Evolutionary conservation across 2,797 vertebrate species (phyloP).

Genomic region (Pipistrellus kuhlii): DNA sequence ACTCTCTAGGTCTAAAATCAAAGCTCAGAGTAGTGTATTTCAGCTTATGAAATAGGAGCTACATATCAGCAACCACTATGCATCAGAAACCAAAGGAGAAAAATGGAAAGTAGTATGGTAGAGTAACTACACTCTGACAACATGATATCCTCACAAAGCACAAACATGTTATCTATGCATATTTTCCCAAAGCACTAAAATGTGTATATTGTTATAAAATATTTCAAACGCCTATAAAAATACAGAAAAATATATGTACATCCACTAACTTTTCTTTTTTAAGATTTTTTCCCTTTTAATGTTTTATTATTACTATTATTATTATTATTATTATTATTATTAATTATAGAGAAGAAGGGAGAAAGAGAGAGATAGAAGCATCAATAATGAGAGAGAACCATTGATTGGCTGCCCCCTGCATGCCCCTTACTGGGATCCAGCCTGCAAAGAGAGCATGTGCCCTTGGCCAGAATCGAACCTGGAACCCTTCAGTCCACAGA

Average conservation of each 20-base stretch:
- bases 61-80: background rate
- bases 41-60: background rate
- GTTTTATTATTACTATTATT: too few relatives aligned
- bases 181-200: background rate
- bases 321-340: too few relatives aligned
- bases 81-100: background rate
- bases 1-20: conserved; percentile 13
- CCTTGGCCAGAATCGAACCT: too few relatives aligned
- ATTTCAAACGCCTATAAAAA: background rate
- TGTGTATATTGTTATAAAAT: background rate
- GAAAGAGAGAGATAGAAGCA: too few relatives aligned
- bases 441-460: too few relatives aligned
- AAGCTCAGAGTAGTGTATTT: background rate
- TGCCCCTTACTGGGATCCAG: too few relatives aligned
- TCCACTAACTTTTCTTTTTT: background rate
- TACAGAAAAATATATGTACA: background rate
- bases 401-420: too few relatives aligned
- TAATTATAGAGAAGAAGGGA: too few relatives aligned
- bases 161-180: background rate
- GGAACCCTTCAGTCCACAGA: too few relatives aligned
- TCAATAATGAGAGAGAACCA: too few relatives aligned
- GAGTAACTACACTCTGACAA: background rate
- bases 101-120: background rate
- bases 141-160: background rate
- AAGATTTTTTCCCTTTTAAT: background rate